phyloP scores from a whole-genome alignment of 2,888 invertebrate genomes.

The Andrena minutula region DNA sequence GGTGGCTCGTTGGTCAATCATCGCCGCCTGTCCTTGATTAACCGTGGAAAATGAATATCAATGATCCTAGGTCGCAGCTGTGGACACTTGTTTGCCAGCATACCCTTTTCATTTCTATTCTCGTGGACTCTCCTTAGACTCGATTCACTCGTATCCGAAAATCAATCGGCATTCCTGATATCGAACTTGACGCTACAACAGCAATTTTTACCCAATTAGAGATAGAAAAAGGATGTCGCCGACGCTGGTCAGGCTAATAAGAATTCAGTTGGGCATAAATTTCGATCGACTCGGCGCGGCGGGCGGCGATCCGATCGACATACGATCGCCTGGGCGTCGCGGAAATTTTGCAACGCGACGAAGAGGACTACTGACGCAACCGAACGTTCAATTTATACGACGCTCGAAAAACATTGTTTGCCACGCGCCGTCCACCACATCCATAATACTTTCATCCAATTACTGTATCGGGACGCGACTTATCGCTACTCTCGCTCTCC shows the following conservation, averaged over 20 bases:
- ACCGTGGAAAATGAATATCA: slow-evolving; percentile 38
- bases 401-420: slow-evolving; percentile 37
- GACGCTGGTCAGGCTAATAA: slow-evolving; percentile 46
- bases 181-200: no score
- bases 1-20: slow-evolving; percentile 39
- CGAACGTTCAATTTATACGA: slow-evolving; percentile 42
- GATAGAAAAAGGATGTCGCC: slow-evolving; percentile 2
- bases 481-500: slow-evolving; percentile 7
- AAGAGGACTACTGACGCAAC: slow-evolving; percentile 32
- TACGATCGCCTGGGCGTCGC: background rate
- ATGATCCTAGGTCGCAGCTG: background rate
- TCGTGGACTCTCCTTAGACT: background rate
- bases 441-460: slow-evolving; percentile 39
- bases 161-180: no score
- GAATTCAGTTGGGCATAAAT: slow-evolving; percentile 51
- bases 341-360: slow-evolving; percentile 27
- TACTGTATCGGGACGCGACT: slow-evolving; percentile 12
- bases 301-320: slow-evolving; percentile 39
- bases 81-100: background rate
- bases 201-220: no score
- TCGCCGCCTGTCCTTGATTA: slow-evolving; percentile 39
- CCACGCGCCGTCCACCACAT: slow-evolving; percentile 24
- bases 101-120: slow-evolving; percentile 1
- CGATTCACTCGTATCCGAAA: no score
- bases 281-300: slow-evolving; percentile 56